These are phyloP conservation scores for Volucella inanis DNA, from an alignment of 2,888 invertebrate genomes.

Conservation along the genomic window DNA sequence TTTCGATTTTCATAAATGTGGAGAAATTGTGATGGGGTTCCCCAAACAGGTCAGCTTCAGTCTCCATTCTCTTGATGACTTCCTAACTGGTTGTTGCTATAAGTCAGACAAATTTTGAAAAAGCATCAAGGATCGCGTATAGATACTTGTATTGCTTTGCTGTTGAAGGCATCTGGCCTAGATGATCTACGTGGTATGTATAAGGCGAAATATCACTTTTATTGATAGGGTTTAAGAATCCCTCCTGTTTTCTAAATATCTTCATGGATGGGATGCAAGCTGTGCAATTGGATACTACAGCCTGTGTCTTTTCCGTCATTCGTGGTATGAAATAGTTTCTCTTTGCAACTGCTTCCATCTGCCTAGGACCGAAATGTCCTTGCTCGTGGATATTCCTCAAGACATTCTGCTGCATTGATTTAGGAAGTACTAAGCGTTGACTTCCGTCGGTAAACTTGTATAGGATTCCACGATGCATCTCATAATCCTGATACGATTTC, in stretches of 20 bases:
- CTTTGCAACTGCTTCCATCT: background rate
- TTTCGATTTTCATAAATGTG: background rate
- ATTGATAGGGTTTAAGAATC: conserved; percentile 57
- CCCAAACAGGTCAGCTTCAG: conserved; percentile 1
- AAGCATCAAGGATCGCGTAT: background rate
- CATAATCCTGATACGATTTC: conserved; percentile 9
- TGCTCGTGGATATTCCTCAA: background rate
- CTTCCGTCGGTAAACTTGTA: conserved; percentile 3
- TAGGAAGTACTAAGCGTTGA: conserved; percentile 3
- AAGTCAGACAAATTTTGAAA: background rate
- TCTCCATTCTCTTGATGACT: background rate
- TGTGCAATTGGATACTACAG: conserved; percentile 1
- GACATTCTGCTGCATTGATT: conserved; percentile 3
- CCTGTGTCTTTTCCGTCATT: background rate
- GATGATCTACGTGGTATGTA: conserved; percentile 50
- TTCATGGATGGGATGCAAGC: conserved; percentile 29
- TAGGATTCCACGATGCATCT: conserved; percentile 1
- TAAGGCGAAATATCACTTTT: conserved; percentile 77
- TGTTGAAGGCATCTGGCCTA: conserved; percentile 77
- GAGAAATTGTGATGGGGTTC: conserved; percentile 8
- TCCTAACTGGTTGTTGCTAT: conserved; percentile 12
- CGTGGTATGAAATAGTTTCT: conserved; percentile 7
- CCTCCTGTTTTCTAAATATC: conserved; percentile 76
- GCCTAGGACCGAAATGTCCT: conserved; percentile 1
- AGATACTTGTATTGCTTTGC: conserved; percentile 9